Conservation (phyloP, 2,113 vertebrate genomes). For the Rhizomys pruinosus region DNA sequence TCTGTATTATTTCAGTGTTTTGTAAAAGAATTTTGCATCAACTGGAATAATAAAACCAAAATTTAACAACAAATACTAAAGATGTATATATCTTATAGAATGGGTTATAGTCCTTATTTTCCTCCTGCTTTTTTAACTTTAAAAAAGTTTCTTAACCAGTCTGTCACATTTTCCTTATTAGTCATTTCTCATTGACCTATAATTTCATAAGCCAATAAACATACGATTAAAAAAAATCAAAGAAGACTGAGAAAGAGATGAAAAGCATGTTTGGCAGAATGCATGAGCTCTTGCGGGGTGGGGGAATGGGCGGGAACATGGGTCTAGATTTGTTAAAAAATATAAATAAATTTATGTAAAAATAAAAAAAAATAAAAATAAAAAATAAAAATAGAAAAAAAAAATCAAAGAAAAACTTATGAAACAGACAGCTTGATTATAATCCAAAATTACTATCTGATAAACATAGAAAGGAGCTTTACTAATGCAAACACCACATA, state of each 20-base stretch:
- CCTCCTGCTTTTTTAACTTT: constrained; percentile 40
- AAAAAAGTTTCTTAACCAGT: constrained; percentile 69
- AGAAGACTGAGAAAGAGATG: too few species aligned
- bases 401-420: background rate
- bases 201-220: constrained; percentile 38
- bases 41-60: constrained; percentile 71
- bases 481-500: constrained; percentile 46
- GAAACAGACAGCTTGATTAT: background rate
- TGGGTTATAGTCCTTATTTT: constrained; percentile 19
- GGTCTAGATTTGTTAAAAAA: too few species aligned
- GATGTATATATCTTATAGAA: constrained; percentile 59
- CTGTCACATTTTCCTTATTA: constrained; percentile 53
- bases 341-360: too few species aligned
- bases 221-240: constrained; percentile 37
- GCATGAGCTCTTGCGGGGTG: too few species aligned
- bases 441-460: constrained; percentile 48
- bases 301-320: too few species aligned
- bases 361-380: too few species aligned
- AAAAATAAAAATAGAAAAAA: too few species aligned
- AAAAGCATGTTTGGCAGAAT: too few species aligned
- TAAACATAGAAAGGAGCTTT: constrained; percentile 7
- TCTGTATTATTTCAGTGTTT: constrained; percentile 72
- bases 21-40: constrained; percentile 68
- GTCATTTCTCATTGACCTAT: constrained; percentile 55
- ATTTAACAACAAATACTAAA: constrained; percentile 71